Evolutionary conservation across 1,140 invertebrate genomes (phyloP).

Genomic region (Pantala flavescens): DNA sequence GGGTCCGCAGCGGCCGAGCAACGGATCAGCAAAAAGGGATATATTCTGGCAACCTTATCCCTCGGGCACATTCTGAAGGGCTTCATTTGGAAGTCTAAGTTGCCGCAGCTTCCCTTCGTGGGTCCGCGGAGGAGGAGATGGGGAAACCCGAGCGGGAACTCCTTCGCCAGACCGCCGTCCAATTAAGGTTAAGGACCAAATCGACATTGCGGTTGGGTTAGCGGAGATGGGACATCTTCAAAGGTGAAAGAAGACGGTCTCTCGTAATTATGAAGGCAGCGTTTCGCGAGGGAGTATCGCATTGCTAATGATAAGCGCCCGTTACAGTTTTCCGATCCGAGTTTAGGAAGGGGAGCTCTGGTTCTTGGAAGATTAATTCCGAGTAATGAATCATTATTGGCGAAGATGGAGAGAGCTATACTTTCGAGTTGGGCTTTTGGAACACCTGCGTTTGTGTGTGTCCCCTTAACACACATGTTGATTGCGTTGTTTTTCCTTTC

Average conservation of each 20-base stretch:
- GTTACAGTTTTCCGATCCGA: too few species aligned
- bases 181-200: conserved; percentile 6
- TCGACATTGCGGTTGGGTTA: background rate
- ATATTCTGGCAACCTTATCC: background rate
- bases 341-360: too few species aligned
- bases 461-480: too few species aligned
- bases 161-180: background rate
- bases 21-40: too few species aligned
- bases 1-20: too few species aligned
- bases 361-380: too few species aligned
- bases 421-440: too few species aligned
- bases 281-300: background rate
- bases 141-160: background rate
- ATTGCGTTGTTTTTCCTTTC: too few species aligned
- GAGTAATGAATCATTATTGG: too few species aligned
- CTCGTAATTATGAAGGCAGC: background rate
- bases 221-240: background rate
- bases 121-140: background rate
- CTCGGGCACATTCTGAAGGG: background rate
- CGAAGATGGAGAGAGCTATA: too few species aligned
- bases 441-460: too few species aligned
- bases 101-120: background rate
- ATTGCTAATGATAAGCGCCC: background rate
- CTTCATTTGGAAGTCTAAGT: background rate
- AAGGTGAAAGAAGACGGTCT: background rate